A percentile compares a stretch with the other conserved stretches of the same genome.
Conservation (phyloP, 2,113 vertebrate species). For the Dascyllus trimaculatus region DNA sequence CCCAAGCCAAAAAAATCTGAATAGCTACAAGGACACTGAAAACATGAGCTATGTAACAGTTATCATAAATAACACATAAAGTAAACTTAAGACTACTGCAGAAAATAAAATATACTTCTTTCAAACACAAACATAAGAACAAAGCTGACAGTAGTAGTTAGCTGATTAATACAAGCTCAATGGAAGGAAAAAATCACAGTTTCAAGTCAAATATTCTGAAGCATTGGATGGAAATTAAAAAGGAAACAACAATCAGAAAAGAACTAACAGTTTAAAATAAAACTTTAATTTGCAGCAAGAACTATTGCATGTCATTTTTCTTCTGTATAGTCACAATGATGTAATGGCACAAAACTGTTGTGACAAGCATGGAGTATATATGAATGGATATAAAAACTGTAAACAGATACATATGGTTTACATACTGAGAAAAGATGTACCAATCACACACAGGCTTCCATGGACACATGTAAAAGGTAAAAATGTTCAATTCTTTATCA, state of each 20-base stretch:
- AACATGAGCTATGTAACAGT: background rate
- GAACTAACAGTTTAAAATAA: constrained; percentile 52
- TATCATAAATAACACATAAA: background rate
- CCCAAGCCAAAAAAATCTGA: no score
- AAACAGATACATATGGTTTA: constrained; percentile 86
- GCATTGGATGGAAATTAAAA: background rate
- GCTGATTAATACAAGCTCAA: no score
- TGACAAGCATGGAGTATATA: constrained; percentile 60
- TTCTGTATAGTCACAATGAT: constrained; percentile 50
- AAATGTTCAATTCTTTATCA: constrained; percentile 42
- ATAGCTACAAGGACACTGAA: no score
- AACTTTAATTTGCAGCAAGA: constrained; percentile 79
- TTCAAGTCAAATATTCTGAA: no score
- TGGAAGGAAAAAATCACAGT: no score
- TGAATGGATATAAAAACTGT: constrained; percentile 71
- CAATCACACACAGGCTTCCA: constrained; percentile 60
- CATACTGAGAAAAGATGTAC: constrained; percentile 83
- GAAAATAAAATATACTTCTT: background rate
- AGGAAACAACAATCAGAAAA: background rate
- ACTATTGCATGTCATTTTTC: constrained; percentile 68
- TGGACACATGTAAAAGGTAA: constrained; percentile 38
- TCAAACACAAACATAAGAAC: background rate
- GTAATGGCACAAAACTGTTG: constrained; percentile 34
- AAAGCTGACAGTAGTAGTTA: no score
- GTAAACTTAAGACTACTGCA: background rate